These are phyloP conservation scores for Macaria notata DNA, from an alignment of 2,888 invertebrate genomes.

Conservation along the genomic window DNA sequence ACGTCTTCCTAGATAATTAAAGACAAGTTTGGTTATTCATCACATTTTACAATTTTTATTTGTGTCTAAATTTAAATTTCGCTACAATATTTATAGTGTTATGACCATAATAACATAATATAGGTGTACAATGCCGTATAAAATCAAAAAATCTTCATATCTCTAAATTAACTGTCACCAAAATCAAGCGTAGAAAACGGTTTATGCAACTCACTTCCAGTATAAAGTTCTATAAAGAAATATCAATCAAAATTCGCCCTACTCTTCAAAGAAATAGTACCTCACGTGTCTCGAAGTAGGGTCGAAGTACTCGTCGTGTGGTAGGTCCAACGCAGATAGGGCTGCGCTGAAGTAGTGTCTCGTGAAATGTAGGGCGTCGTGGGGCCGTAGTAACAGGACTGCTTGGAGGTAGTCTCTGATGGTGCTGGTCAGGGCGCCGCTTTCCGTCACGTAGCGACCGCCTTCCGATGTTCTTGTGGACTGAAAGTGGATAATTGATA, in stretches of 20 bases:
- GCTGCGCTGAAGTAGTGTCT: conserved; percentile 78
- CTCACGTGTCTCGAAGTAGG: conserved; percentile 62
- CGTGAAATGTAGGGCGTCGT: conserved; percentile 81
- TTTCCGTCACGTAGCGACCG: conserved; percentile 81
- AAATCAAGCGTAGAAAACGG: too few species aligned
- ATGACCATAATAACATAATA: too few species aligned
- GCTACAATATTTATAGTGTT: too few species aligned
- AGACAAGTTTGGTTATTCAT: too few species aligned
- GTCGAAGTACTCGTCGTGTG: conserved; percentile 76
- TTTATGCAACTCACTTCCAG: too few species aligned
- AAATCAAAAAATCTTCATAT: too few species aligned
- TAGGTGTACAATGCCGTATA: too few species aligned
- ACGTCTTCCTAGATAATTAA: too few species aligned
- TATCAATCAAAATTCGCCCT: background rate
- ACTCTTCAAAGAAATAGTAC: conserved; percentile 70
- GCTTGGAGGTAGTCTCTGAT: conserved; percentile 84
- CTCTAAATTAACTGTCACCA: too few species aligned
- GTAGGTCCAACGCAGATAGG: conserved; percentile 72
- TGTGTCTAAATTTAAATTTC: too few species aligned
- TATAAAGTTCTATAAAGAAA: too few species aligned
- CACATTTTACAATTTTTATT: too few species aligned
- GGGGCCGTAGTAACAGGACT: conserved; percentile 80
- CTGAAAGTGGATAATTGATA: conserved; percentile 42
- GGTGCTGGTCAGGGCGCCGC: conserved; percentile 79
- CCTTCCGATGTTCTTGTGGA: conserved; percentile 71